Evolutionary conservation across 2,113 vertebrate genomes (phyloP).

Genomic region (Hucho hucho): DNA sequence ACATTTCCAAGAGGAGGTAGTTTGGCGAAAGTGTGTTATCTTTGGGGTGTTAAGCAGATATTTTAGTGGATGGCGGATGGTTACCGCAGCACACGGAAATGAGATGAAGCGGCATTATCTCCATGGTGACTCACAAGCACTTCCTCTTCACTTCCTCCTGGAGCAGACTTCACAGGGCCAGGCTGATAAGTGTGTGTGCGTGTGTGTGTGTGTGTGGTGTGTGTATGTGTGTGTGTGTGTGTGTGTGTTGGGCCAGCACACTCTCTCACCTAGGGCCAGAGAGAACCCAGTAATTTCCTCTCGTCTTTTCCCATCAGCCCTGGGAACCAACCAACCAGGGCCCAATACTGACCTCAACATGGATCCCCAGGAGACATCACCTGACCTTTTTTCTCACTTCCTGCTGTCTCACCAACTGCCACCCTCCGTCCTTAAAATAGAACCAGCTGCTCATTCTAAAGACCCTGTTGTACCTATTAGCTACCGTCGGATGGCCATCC

Average conservation of each 20-base stretch:
- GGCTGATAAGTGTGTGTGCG: constrained; percentile 30
- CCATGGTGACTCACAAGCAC: constrained; percentile 45
- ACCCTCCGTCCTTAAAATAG: constrained; percentile 55
- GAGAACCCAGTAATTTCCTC: constrained; percentile 31
- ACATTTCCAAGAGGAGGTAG: constrained; percentile 21
- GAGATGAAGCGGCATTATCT: constrained; percentile 45
- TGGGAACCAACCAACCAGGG: constrained; percentile 46
- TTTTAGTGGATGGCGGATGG: constrained; percentile 34
- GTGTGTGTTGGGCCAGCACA: constrained; percentile 6
- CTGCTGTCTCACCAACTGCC: constrained; percentile 43
- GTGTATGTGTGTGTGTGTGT: constrained; percentile 9
- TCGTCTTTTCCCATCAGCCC: constrained; percentile 51
- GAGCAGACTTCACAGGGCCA: constrained; percentile 33
- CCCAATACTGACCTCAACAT: constrained; percentile 59
- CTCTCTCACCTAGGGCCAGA: constrained; percentile 15
- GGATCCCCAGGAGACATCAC: constrained; percentile 52
- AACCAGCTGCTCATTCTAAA: constrained; percentile 13
- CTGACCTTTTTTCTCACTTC: constrained; percentile 54
- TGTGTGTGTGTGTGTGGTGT: constrained; percentile 14
- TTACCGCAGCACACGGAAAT: constrained; percentile 15
- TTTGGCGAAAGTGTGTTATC: constrained; percentile 27
- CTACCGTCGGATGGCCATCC: not conserved
- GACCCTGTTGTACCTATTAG: not conserved
- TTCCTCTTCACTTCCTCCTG: constrained; percentile 46
- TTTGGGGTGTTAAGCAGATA: not conserved